Evolutionary conservation across 2,797 vertebrate species (phyloP), one percentile per base, ranked within the genome.

Genomic region (Benthosema pterotum): DNA sequence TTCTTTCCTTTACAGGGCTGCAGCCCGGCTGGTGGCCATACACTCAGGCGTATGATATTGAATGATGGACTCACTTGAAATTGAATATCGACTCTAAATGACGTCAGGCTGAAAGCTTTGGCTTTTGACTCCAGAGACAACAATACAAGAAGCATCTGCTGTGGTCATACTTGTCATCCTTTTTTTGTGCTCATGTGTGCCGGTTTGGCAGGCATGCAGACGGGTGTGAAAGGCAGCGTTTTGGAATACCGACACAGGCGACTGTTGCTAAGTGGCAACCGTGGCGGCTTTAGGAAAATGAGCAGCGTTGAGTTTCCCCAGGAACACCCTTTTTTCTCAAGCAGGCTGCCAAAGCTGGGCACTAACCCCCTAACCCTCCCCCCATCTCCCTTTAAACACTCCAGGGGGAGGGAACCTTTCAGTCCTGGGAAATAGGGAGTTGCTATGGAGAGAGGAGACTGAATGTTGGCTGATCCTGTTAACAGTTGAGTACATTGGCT

Each of bases 221-320:
- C 58, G 49, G 67, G 61, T 57, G 52, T 80, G 74, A 83, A 80
- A 82, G 74, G 75, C 79, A 60, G 69, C 61, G 19, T 72, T 84
- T 77, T 65, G 69, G 83, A 87, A 86, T 83, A 58, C 74, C 69
- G 63, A 81, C 72, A 15, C 22, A 74, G 77, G 70, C 53, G 15
- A 71, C 72, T 75, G 90, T 90, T 85, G 87, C 85, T 84, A 87
- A 85, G 89, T 82, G 71, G 83, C 75, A 79, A 78, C 85, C 60
- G 61, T 82, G 83, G 86, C 82, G 85, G 82, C 83, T 72, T 63
- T 74, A 63, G 52, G 77, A 87, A 80, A 87, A 85, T 72, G 83
- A 69, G 81, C 80, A 78, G 75, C 1, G 5, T 78, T 83, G 71
- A 75, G 83, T 88, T 87, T 82, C 86, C 87, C 66, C 77, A 83